phyloP scores from a whole-genome alignment of 2,888 invertebrate species.

The Orthonychiurus folsomi region DNA sequence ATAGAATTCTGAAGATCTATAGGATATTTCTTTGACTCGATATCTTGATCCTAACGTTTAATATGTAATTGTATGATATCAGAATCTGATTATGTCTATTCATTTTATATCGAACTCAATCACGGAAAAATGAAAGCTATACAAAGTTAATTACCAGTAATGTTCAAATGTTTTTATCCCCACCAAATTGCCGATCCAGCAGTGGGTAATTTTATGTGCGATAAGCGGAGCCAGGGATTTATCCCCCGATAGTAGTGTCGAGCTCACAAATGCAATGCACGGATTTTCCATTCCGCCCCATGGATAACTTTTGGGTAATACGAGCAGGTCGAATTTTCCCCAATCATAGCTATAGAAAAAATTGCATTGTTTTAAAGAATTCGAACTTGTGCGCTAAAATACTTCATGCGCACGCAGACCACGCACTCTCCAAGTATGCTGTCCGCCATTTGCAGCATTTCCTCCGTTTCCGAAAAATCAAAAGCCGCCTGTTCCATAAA shows the following conservation, averaged over 20 bases:
- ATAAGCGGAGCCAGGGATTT: constrained; percentile 79
- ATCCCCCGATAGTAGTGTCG: constrained; percentile 85
- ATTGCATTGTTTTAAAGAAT: no score
- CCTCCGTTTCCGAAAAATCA: constrained; percentile 82
- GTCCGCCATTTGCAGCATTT: constrained; percentile 72
- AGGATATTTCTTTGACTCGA: no score
- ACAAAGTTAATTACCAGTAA: constrained; percentile 94
- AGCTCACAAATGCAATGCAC: constrained; percentile 88
- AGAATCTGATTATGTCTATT: no score
- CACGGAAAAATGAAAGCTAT: constrained; percentile 94
- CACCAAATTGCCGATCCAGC: constrained; percentile 90
- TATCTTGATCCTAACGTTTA: no score
- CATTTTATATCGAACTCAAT: no score
- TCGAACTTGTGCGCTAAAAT: no score
- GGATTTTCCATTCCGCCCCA: constrained; percentile 98
- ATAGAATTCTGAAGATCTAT: no score
- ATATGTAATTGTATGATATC: no score
- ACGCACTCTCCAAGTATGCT: constrained; percentile 58
- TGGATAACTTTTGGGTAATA: constrained; percentile 87
- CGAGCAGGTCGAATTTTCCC: constrained; percentile 79
- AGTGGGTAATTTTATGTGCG: constrained; percentile 92
- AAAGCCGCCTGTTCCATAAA: constrained; percentile 71
- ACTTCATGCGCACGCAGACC: no score
- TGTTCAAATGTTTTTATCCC: constrained; percentile 89
- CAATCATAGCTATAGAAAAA: constrained; percentile 65